Conservation (phyloP, 2,113 vertebrate genomes). For the Hyla sarda region DNA sequence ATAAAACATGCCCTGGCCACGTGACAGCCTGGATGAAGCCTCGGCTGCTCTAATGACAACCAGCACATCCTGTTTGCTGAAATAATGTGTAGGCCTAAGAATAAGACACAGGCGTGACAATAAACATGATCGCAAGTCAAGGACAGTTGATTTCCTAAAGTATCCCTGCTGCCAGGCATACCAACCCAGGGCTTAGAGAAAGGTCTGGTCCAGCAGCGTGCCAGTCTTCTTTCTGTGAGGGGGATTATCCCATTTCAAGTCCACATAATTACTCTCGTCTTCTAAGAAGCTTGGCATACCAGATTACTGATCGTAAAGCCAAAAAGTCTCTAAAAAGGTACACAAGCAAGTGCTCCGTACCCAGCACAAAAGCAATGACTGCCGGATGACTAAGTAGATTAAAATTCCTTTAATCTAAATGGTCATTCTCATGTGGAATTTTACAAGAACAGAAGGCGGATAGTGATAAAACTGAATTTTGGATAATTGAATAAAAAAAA, state of each 20-base stretch:
- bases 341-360: neutral
- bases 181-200: neutral
- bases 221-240: conserved; percentile 3
- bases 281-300: conserved; percentile 33
- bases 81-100: neutral
- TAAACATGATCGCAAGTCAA: neutral
- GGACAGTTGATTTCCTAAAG: conserved; percentile 14
- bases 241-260: conserved; percentile 49
- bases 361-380: neutral
- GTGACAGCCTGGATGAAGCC: conserved; percentile 1
- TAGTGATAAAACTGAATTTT: no score
- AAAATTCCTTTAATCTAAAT: no score
- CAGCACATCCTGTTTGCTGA: conserved; percentile 10
- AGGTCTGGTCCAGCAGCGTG: neutral
- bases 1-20: conserved; percentile 2
- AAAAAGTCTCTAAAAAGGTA: conserved; percentile 13
- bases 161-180: neutral
- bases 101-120: neutral
- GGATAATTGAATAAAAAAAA: no score
- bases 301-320: conserved; percentile 34
- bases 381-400: no score
- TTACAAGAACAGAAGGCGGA: no score
- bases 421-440: no score
- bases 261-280: conserved; percentile 42
- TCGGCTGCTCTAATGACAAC: conserved; percentile 3